phyloP scores from a whole-genome alignment of 2,113 vertebrate genomes.

The Psilopogon haemacephalus region DNA sequence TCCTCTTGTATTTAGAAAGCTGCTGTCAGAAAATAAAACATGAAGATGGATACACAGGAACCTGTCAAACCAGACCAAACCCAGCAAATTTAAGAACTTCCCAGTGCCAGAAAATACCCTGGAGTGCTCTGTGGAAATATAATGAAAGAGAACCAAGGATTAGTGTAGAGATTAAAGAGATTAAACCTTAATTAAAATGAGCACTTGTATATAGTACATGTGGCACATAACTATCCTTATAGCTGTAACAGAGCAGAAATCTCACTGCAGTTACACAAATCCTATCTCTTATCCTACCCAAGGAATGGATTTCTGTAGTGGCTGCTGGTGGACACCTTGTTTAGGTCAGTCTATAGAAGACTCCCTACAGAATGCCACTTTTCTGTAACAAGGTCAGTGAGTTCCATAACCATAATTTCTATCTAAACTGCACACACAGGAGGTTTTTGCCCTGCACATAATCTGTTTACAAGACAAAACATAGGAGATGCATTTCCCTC shows the following conservation, averaged over 20 bases:
- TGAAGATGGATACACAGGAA: neutral
- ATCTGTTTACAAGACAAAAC: neutral
- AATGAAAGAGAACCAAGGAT: neutral
- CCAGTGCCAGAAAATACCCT: neutral
- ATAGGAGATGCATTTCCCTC: neutral
- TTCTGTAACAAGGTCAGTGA: neutral
- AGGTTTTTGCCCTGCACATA: neutral
- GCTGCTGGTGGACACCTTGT: neutral
- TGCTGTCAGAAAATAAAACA: neutral
- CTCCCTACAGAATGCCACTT: neutral
- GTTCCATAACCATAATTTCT: neutral
- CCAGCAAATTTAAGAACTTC: neutral
- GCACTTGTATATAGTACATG: neutral
- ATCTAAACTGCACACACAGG: neutral
- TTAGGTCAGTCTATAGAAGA: neutral
- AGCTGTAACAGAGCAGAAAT: neutral
- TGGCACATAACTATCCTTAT: neutral
- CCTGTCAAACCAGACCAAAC: neutral
- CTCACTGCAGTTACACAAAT: neutral
- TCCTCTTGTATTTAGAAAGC: neutral
- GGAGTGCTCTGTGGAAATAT: neutral
- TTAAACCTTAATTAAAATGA: slow-evolving; percentile 43
- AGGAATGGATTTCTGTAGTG: neutral
- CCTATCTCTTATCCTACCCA: neutral
- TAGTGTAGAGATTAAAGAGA: slow-evolving; percentile 14